Base-by-base conservation (phyloP, 2,113 vertebrate species). In the Xenotilapia flavipinnis region DNA sequence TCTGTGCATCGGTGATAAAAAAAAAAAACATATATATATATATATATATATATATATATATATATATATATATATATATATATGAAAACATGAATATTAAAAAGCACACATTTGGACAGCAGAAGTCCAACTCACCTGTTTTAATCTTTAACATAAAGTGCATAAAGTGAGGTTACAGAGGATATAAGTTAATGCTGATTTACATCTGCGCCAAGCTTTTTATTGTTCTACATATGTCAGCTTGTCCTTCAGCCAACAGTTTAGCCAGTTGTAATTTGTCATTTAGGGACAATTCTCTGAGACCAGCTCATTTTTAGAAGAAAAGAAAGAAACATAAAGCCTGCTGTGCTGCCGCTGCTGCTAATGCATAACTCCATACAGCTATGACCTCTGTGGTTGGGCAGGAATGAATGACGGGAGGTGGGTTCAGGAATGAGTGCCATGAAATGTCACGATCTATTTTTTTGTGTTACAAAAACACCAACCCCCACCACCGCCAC, bases 391-490 rank as follows among this genome's bases (percentile, higher is more conserved):
- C 45, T 49, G 45, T 12, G 45, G 45, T 51, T 77, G 45, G 26
- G 26, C 26, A 51, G 45, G 28, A 51, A 31, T 11, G 73, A 77
- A 77, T 77, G 45, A 77, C 3, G 73, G 70, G 26, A 7, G 15
- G 15, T 49, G 73, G 45, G 73, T 51, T 51, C 42, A 77, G 42
- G 45, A 49, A 77, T 51, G 26, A 77, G 73, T 77, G 70, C 70
- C 70, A 31, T 77, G 73, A 49, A 77, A 31, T 51, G 73, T 51
- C 73, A 31, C 26, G 10, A 28, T 51, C 73, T 77, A n/a, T n/a
- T 77, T 51, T 40, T 68, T 51, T 77, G 10, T 28, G 45, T 77
- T 77, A 51, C 73, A 51, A 31, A 31, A 49, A 31, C 70, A 49
- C 42, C 10, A 62, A 36, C 26, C 1, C 15, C 17, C 70, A 19